phyloP scores from a whole-genome alignment of 2,797 vertebrate species.

The Adrianichthys oophorus region DNA sequence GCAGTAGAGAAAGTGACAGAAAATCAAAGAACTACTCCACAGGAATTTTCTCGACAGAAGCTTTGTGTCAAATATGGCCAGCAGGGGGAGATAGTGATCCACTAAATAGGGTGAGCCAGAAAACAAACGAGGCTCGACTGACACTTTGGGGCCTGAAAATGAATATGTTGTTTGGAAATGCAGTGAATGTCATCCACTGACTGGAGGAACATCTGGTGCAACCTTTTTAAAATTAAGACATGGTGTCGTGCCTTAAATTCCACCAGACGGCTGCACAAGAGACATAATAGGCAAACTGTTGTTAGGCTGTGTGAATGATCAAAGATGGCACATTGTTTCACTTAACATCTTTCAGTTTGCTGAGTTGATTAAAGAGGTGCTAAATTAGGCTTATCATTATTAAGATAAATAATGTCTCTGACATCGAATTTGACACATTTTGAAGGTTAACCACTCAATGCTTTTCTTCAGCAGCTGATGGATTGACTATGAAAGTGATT shows the following conservation, averaged over 20 bases:
- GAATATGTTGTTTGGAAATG: slow-evolving; percentile 59
- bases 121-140: slow-evolving; percentile 32
- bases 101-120: slow-evolving; percentile 25
- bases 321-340: slow-evolving; percentile 38
- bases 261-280: slow-evolving; percentile 19
- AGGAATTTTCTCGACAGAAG: slow-evolving; percentile 5
- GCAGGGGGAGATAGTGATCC: slow-evolving; percentile 78
- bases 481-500: slow-evolving; percentile 40
- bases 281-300: slow-evolving; percentile 50
- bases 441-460: slow-evolving; percentile 65
- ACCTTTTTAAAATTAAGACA: slow-evolving; percentile 62
- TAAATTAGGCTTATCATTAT: slow-evolving; percentile 63
- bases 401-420: slow-evolving; percentile 60
- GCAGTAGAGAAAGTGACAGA: slow-evolving; percentile 5
- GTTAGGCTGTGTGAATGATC: slow-evolving; percentile 41
- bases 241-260: slow-evolving; percentile 45
- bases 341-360: slow-evolving; percentile 31
- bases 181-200: slow-evolving; percentile 49
- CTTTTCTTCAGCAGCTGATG: slow-evolving; percentile 31
- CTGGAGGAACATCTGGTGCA: slow-evolving; percentile 56
- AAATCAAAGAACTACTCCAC: slow-evolving; percentile 14
- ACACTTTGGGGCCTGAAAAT: slow-evolving; percentile 49
- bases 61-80: slow-evolving; percentile 33
- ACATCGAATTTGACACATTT: slow-evolving; percentile 51
- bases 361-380: slow-evolving; percentile 32